Conservation (phyloP, 2,113 vertebrate genomes). For the Tragelaphus scriptus region DNA sequence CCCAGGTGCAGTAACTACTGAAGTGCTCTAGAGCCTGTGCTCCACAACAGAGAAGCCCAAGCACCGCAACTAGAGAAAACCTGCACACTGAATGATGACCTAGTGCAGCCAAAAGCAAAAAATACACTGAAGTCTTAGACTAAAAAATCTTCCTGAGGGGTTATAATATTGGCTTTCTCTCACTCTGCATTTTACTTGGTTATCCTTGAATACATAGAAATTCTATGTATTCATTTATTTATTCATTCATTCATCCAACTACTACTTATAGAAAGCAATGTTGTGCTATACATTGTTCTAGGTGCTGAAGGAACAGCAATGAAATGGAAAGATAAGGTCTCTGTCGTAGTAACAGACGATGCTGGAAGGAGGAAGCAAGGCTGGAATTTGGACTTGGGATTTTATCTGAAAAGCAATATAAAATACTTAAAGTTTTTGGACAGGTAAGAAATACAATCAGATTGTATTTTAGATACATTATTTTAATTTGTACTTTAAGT, state of each 20-base stretch:
- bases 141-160: neutral
- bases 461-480: neutral
- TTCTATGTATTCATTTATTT: neutral
- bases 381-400: neutral
- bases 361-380: neutral
- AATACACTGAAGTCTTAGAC: neutral
- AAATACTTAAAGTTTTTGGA: neutral
- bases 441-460: neutral
- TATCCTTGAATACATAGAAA: neutral
- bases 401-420: neutral
- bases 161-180: neutral
- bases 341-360: neutral
- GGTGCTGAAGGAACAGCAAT: neutral
- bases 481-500: neutral
- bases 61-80: neutral
- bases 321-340: neutral
- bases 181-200: neutral
- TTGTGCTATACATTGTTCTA: neutral
- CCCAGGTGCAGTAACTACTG: neutral
- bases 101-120: neutral
- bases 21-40: neutral
- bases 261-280: neutral
- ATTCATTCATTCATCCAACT: neutral
- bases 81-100: rapidly evolving
- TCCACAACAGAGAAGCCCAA: neutral